Base-by-base conservation (phyloP, 2,113 vertebrate genomes). In the Bagarius yarrelli region DNA sequence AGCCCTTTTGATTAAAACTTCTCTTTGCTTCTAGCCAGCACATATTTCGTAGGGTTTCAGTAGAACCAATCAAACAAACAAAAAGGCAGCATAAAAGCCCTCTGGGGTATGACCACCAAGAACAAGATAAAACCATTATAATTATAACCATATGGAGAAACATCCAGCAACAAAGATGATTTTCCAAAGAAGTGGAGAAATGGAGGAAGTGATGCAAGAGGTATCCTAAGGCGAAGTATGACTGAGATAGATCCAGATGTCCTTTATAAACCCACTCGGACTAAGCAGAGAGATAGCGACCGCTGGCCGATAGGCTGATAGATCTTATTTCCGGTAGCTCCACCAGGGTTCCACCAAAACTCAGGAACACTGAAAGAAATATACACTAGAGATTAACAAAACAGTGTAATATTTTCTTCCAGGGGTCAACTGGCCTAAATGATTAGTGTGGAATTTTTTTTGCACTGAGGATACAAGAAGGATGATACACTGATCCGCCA, bases 311-410 rank as follows among this genome's bases (percentile, higher is more conserved):
- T 80, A 52, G 67, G 27, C 9, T 1, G 44, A 34, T 30, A 59
- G 59, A 44, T 80, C 30, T 73, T 11, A 72, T 81, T 66, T 81
- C 72, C 61, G 47, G 72, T 57, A 30, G 60, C 72, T 34, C 36
- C 36, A 67, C 32, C 60, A 76, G 73, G 80, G 44, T 75, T 67
- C 34, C 11, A 27, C 50, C 60, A 57, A 81, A 81, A 76, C 15
- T 18, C 71, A 9, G 47, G 70, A 81, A 64, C 70, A 81, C 59
- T 66, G 36, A 15, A 44, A 81, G 30, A 74, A 55, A 21, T 80
- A 25, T 21, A 63, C 21, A 73, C 21, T 52, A 15, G 69, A 60
- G 47, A 47, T 30, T 15, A 27, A 66, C 32, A 44, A 44, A 55
- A 34, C 4, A 34, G 27, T 34, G 59, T 21, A 34, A 25, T 16